Percentiles rank a stretch among this genome's conserved stretches.
phyloP scores from a whole-genome alignment of 2,113 vertebrate genomes.

The Heterotilapia buettikoferi region DNA sequence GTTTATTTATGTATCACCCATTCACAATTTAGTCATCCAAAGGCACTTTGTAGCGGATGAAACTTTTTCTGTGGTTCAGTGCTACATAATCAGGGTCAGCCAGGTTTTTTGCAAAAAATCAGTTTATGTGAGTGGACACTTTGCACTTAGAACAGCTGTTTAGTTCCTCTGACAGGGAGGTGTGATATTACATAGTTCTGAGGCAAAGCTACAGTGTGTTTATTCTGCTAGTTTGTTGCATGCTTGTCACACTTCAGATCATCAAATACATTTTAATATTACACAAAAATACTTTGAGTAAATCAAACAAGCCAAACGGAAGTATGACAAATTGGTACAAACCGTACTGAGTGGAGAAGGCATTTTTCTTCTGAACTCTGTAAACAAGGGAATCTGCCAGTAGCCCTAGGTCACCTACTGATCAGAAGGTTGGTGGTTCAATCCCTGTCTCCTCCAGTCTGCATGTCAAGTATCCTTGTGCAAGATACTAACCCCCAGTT shows the following conservation, averaged over 20 bases:
- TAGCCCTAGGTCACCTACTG: not conserved
- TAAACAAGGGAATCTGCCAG: not conserved
- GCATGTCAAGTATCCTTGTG: not conserved
- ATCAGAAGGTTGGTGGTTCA: not conserved
- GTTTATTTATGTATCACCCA: not conserved
- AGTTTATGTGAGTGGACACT: not conserved
- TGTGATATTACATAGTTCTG: not conserved
- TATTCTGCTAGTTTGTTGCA: not conserved
- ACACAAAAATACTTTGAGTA: not conserved
- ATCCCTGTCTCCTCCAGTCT: not conserved
- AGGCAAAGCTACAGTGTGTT: not conserved
- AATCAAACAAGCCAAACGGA: not conserved
- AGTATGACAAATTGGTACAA: not conserved
- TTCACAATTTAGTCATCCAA: not conserved
- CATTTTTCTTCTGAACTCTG: not conserved
- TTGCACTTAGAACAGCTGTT: not conserved
- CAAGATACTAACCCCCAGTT: not conserved
- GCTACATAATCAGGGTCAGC: not conserved
- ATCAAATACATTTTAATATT: not conserved
- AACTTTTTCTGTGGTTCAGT: not conserved
- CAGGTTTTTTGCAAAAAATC: not conserved
- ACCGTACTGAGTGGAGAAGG: accelerated
- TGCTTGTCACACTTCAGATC: not conserved
- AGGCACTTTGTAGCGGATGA: not conserved
- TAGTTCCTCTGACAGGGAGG: not conserved